These are phyloP conservation scores for Agelastica alni DNA, from an alignment of 2,888 invertebrate genomes.

Conservation along the genomic window DNA sequence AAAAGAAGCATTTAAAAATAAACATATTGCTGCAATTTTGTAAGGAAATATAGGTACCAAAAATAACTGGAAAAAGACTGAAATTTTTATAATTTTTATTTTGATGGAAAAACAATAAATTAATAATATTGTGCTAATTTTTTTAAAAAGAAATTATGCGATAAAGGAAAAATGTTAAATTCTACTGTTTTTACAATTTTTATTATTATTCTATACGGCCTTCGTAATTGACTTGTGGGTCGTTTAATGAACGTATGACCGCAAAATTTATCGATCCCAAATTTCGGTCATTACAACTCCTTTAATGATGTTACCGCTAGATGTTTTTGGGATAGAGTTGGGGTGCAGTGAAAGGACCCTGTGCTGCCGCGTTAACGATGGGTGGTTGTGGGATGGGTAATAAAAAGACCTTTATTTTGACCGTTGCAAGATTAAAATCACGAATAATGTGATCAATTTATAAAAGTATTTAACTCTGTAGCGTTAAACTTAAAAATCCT, in stretches of 20 bases:
- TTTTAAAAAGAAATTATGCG: no score
- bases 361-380: not conserved
- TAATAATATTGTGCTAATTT: no score
- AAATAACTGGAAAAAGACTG: no score
- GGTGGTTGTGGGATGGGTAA: not conserved
- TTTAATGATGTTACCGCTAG: slow-evolving; percentile 16
- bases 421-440: slow-evolving; percentile 8
- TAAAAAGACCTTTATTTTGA: slow-evolving; percentile 5
- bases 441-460: slow-evolving; percentile 1
- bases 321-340: slow-evolving; percentile 9
- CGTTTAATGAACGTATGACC: slow-evolving; percentile 48
- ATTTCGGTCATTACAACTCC: slow-evolving; percentile 16
- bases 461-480: no score
- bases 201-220: not conserved
- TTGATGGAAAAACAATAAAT: no score
- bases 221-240: slow-evolving; percentile 29
- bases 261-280: slow-evolving; percentile 44
- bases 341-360: slow-evolving; percentile 8
- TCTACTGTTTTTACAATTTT: no score
- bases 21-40: no score
- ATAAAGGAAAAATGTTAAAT: no score
- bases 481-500: no score
- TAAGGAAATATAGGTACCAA: no score
- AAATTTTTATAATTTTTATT: no score
- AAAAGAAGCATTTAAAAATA: no score